Percentiles rank a stretch among this genome's conserved stretches.
phyloP scores from a whole-genome alignment of 2,797 vertebrate genomes.

The Cichlasoma orientale region DNA sequence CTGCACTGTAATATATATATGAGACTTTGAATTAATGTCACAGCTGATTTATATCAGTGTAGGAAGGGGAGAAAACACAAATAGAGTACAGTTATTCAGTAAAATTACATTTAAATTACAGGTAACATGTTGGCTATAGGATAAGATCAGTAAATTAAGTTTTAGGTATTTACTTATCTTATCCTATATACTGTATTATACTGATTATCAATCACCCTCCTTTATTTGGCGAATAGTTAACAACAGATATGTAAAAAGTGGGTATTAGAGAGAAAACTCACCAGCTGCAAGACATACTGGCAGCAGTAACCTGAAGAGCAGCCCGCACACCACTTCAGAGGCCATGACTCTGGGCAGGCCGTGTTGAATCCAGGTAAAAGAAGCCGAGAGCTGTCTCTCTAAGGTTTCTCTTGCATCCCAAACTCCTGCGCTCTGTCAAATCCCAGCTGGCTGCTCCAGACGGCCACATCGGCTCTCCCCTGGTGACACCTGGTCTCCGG shows the following conservation, averaged over 20 bases:
- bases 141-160: background rate
- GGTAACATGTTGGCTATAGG: background rate
- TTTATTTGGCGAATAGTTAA: background rate
- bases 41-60: background rate
- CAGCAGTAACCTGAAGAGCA: slow-evolving; percentile 94
- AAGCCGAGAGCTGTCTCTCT: slow-evolving; percentile 44
- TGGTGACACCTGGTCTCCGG: slow-evolving; percentile 52
- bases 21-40: background rate
- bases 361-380: slow-evolving; percentile 52
- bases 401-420: slow-evolving; percentile 63
- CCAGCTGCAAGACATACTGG: slow-evolving; percentile 92
- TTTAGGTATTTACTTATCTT: background rate
- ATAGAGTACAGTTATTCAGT: background rate
- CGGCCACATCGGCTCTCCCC: slow-evolving; percentile 56
- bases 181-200: no score
- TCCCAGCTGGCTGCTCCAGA: slow-evolving; percentile 56
- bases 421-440: slow-evolving; percentile 70
- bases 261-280: slow-evolving; percentile 71
- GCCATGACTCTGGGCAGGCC: slow-evolving; percentile 83
- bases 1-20: background rate
- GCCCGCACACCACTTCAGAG: slow-evolving; percentile 93
- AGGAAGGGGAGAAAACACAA: background rate
- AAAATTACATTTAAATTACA: background rate
- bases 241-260: slow-evolving; percentile 9
- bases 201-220: background rate